Conservation (phyloP, 2,113 vertebrate species). For the Raja brachyura region DNA sequence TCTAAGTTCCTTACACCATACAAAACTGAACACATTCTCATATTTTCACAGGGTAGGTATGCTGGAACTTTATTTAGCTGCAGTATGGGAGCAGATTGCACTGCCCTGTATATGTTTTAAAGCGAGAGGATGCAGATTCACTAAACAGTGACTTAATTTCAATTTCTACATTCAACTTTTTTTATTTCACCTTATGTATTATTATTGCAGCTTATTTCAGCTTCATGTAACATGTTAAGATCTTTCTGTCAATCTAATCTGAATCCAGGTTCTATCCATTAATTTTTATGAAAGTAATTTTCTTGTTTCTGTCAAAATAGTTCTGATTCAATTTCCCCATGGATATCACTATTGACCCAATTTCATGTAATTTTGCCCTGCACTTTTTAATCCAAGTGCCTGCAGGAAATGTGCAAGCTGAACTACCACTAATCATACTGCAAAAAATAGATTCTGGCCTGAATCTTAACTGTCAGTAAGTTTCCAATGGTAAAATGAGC, state of each 20-base stretch:
- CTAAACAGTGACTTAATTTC: not conserved
- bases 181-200: not conserved
- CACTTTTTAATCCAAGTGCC: not conserved
- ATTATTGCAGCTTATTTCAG: not conserved
- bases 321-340: not conserved
- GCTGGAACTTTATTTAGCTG: not conserved
- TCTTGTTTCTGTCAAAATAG: not conserved
- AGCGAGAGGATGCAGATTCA: not conserved
- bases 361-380: not conserved
- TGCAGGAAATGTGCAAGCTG: not conserved
- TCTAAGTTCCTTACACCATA: not conserved
- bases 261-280: not conserved
- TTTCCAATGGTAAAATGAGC: not conserved
- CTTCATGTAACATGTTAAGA: not conserved
- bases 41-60: not conserved
- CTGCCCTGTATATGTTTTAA: not conserved
- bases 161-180: not conserved
- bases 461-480: not conserved
- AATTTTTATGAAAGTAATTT: not conserved
- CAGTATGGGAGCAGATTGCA: not conserved
- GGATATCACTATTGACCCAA: not conserved
- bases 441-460: conserved; percentile 6
- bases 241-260: not conserved
- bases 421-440: not conserved
- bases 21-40: not conserved